Evolutionary conservation across 2,797 vertebrate genomes (phyloP), one percentile per base, ranked within the genome.

Genomic region (Okamejei kenojei): DNA sequence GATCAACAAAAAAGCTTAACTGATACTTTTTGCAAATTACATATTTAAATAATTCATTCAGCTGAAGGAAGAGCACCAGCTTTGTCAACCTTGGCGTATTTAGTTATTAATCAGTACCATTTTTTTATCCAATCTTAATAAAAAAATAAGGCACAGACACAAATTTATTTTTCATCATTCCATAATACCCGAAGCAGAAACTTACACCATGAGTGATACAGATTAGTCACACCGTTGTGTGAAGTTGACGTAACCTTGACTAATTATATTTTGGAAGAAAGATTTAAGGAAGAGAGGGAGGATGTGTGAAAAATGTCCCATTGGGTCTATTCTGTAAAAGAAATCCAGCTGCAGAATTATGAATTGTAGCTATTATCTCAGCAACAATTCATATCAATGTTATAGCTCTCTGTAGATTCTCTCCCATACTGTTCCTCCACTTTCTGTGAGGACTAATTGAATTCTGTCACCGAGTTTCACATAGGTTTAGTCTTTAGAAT

Each of bases 381-480:
- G 84, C n/a, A 23, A 21, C 84, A 68, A 88, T 88, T 86, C 61
- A 88, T 68, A 65, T 32, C 61, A 68, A 88, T 88, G 65, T 68
- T 88, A 68, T 88, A 68, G n/a, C 63, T 35, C n/a, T 35, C 61
- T 17, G 32, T 45, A 19, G 32, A 88, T 88, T 65, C 17, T 86
- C 61, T 88, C 63, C 35, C 63, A 21, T 86, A 84, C 35, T 35
- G 84, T 21, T 7, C 7, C 7, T 65, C n/a, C 19, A 17, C 61
- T 88, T 35, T 68, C 84, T 88, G 84, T 65, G 84, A 65, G 15
- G 65, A 88, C 58, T 63, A 68, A 88, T 65, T 88, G 84, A 88
- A 88, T 88, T 88, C 65, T 65, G 11, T 35, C 54, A 84, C 29
- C 84, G 21, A 68, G 61, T 68, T 88, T 88, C n/a, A 88, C 19